These are phyloP conservation scores for Holacanthus passer DNA, from an alignment of 2,113 vertebrate species.

Conservation along the genomic window DNA sequence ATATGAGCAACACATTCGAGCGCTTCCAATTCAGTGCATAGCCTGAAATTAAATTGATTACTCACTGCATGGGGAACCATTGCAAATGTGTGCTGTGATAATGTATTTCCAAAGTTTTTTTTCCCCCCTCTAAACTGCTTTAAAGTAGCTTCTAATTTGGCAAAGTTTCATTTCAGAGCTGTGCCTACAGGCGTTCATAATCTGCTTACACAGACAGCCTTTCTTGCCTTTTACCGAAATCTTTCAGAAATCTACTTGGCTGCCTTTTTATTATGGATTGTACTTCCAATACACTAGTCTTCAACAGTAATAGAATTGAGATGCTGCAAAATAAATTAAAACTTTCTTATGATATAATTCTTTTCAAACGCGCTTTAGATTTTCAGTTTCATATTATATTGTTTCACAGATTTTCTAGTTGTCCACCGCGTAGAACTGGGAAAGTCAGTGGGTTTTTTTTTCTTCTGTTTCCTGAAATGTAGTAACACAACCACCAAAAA, in stretches of 20 bases:
- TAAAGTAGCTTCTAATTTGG: constrained; percentile 34
- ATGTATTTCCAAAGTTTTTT: background rate
- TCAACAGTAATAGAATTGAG: background rate
- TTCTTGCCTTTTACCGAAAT: constrained; percentile 6
- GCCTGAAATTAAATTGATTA: constrained; percentile 27
- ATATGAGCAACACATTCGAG: constrained; percentile 32
- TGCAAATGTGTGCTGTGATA: constrained; percentile 20
- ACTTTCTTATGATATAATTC: background rate
- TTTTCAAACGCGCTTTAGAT: constrained; percentile 10
- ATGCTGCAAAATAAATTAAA: constrained; percentile 9
- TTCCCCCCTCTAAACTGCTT: constrained; percentile 1
- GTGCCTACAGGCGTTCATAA: constrained; percentile 31
- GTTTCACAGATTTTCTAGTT: constrained; percentile 3
- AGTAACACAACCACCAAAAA: constrained; percentile 1
- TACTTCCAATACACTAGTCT: constrained; percentile 2
- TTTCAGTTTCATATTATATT: constrained; percentile 1
- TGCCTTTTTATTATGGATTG: constrained; percentile 14
- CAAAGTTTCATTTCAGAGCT: constrained; percentile 1
- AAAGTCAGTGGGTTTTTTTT: background rate
- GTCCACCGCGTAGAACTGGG: background rate
- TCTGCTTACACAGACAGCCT: constrained; percentile 25
- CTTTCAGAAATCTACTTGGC: constrained; percentile 4
- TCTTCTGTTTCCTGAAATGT: background rate
- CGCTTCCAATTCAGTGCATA: background rate
- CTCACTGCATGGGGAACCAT: constrained; percentile 10